Evolutionary conservation across 1,140 invertebrate species (phyloP).

Genomic region (Hydropsyche tenuis): DNA sequence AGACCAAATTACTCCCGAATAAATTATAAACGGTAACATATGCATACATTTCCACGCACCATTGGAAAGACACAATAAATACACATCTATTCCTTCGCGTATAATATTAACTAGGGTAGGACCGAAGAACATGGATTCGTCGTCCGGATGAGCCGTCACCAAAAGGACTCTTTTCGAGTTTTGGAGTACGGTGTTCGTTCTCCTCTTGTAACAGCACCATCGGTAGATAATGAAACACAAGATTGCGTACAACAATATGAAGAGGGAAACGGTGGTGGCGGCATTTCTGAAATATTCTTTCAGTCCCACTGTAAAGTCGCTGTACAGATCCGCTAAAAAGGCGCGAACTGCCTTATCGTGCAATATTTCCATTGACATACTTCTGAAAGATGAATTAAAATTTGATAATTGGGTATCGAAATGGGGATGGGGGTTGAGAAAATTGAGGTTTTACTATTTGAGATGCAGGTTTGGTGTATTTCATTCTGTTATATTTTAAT

Average conservation of each 20-base stretch:
- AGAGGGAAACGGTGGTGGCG: background rate
- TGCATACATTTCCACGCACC: constrained; percentile 69
- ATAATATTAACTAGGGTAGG: constrained; percentile 81
- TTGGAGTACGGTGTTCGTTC: background rate
- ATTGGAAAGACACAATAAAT: constrained; percentile 85
- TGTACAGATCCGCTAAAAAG: constrained; percentile 32
- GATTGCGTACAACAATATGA: background rate
- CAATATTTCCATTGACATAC: constrained; percentile 40
- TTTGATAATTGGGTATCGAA: too few species aligned
- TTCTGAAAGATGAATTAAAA: constrained; percentile 16
- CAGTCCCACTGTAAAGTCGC: constrained; percentile 17
- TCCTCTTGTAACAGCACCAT: background rate
- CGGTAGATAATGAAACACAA: background rate
- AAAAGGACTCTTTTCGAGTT: constrained; percentile 43
- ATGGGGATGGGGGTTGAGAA: too few species aligned
- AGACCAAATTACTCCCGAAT: too few species aligned
- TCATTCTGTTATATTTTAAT: too few species aligned
- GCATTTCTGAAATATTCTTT: constrained; percentile 34
- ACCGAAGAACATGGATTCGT: constrained; percentile 98
- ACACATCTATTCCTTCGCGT: constrained; percentile 70
- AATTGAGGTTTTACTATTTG: too few species aligned
- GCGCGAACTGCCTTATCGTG: constrained; percentile 28
- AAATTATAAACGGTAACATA: too few species aligned
- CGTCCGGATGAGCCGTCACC: constrained; percentile 87
- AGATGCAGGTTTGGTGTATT: too few species aligned